phyloP scores from a whole-genome alignment of 92 coral and sea anemone species.

The Zoanthus sansibaricus region DNA sequence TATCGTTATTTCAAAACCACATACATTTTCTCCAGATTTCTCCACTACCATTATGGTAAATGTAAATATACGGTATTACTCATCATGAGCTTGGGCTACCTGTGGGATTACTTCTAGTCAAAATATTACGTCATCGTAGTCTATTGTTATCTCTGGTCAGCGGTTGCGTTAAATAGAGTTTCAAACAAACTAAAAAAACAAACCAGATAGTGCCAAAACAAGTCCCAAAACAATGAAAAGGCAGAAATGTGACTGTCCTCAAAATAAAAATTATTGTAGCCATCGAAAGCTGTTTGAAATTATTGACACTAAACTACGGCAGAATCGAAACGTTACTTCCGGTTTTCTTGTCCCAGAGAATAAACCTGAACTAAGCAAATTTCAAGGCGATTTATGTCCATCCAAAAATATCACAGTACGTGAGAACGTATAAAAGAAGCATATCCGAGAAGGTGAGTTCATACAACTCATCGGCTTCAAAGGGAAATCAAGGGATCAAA shows the following conservation, averaged over 20 bases:
- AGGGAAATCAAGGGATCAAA: neutral
- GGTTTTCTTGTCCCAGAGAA: neutral
- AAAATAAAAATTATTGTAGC: too few relatives aligned
- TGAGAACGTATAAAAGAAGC: slow-evolving; percentile 3
- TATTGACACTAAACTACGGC: too few relatives aligned
- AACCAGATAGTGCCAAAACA: neutral
- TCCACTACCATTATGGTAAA: too few relatives aligned
- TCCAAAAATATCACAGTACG: slow-evolving; percentile 18
- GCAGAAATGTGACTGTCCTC: neutral
- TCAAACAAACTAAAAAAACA: neutral
- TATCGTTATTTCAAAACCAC: too few relatives aligned
- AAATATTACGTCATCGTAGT: neutral
- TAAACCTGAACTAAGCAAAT: slow-evolving; percentile 17
- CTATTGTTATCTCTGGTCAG: neutral
- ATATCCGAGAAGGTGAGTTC: neutral
- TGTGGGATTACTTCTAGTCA: too few relatives aligned
- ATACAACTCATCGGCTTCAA: neutral
- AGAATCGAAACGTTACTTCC: neutral
- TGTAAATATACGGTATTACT: too few relatives aligned
- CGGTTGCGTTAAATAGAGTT: neutral
- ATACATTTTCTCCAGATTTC: too few relatives aligned
- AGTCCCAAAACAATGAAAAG: neutral
- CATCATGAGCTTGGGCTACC: too few relatives aligned
- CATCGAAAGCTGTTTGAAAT: too few relatives aligned
- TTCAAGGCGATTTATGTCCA: slow-evolving; percentile 1